phyloP scores from a whole-genome alignment of 2,797 vertebrate species.

The Sebastes steindachneri region DNA sequence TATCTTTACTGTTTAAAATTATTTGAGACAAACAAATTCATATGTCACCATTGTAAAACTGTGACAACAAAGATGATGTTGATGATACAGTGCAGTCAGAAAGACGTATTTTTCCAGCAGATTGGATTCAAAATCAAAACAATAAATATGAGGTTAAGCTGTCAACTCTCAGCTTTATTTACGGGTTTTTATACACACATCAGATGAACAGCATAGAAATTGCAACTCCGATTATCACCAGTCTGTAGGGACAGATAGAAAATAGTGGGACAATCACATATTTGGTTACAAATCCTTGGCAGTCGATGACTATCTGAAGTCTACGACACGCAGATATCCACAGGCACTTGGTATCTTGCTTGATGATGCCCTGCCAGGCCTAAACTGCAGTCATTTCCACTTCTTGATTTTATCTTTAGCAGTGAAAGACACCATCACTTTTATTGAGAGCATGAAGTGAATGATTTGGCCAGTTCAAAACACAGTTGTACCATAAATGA shows the following conservation, averaged over 20 bases:
- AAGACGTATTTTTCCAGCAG: not conserved
- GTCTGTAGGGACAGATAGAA: not conserved
- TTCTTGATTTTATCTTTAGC: not conserved
- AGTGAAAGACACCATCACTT: not conserved
- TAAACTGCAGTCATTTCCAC: not conserved
- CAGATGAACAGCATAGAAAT: not conserved
- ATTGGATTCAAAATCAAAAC: not conserved
- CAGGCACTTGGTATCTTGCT: not conserved
- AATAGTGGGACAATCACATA: not conserved
- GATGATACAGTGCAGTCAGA: not conserved
- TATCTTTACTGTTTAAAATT: not conserved
- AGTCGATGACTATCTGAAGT: not conserved
- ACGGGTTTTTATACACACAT: not conserved
- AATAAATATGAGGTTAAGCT: not conserved
- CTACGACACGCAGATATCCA: not conserved
- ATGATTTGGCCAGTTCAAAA: not conserved
- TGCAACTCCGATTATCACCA: not conserved
- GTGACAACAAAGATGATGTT: not conserved
- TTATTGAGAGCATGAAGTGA: not conserved
- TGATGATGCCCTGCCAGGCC: not conserved
- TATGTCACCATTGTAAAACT: not conserved
- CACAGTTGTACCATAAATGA: not conserved
- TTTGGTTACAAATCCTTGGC: not conserved
- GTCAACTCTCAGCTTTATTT: not conserved
- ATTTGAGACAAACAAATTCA: not conserved